Conservation (phyloP, 2,113 vertebrate genomes). For the Callipepla squamata region DNA sequence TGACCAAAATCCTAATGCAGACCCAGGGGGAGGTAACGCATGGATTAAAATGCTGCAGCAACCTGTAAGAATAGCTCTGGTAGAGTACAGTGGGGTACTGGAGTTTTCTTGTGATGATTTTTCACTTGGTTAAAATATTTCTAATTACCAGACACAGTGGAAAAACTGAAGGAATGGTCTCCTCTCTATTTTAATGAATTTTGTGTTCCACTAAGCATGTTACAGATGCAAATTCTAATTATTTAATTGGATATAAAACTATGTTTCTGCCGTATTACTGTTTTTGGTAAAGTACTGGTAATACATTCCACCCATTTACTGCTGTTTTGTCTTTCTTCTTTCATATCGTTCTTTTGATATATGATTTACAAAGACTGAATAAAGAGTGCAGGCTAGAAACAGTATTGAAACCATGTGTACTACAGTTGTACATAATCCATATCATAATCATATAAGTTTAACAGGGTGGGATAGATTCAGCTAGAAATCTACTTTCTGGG, state of each 20-base stretch:
- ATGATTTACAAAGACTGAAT: neutral
- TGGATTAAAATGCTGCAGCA: neutral
- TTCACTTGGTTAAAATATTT: neutral
- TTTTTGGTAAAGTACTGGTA: neutral
- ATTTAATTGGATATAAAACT: neutral
- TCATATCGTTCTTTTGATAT: neutral
- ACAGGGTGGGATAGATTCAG: neutral
- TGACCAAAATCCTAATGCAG: neutral
- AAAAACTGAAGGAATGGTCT: neutral
- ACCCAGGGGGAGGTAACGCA: neutral
- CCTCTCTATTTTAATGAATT: neutral
- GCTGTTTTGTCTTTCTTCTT: neutral
- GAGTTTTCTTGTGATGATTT: neutral
- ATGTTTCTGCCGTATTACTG: neutral
- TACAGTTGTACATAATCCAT: conserved; percentile 9
- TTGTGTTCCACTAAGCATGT: neutral
- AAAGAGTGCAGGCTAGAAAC: neutral
- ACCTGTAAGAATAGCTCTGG: neutral
- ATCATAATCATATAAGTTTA: conserved; percentile 2
- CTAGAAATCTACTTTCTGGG: conserved; percentile 15
- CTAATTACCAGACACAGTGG: neutral
- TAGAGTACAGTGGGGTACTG: neutral
- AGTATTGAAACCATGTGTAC: conserved; percentile 47
- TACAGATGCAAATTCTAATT: neutral
- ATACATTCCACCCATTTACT: neutral